Evolutionary conservation across 2,888 invertebrate species (phyloP).

Genomic region (Aromia moschata): DNA sequence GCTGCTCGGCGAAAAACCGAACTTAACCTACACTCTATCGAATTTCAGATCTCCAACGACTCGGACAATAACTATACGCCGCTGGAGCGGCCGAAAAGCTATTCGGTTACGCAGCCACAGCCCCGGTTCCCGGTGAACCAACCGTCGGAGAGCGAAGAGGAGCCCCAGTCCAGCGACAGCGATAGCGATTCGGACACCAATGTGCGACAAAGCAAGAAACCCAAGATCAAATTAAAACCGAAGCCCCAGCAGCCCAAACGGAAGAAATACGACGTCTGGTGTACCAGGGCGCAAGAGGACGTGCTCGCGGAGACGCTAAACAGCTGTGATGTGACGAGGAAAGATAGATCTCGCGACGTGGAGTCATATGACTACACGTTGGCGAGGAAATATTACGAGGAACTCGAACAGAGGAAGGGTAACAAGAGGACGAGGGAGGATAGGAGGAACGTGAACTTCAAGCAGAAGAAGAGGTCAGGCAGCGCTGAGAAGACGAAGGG

Average conservation of each 20-base stretch:
- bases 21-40: conserved; percentile 16
- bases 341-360: conserved; percentile 72
- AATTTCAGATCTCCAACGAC: conserved; percentile 49
- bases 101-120: conserved; percentile 48
- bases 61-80: conserved; percentile 68
- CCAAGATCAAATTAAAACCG: conserved; percentile 65
- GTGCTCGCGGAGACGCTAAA: conserved; percentile 80
- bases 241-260: conserved; percentile 62
- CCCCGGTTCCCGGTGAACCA: conserved; percentile 48
- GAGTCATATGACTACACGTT: conserved; percentile 80
- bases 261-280: conserved; percentile 84
- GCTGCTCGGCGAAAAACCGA: not conserved
- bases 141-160: conserved; percentile 65
- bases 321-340: conserved; percentile 78
- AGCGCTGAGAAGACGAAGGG: conserved; percentile 63
- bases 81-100: conserved; percentile 66
- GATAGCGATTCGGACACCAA: conserved; percentile 70
- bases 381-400: conserved; percentile 64
- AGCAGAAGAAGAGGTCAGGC: conserved; percentile 63
- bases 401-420: conserved; percentile 54
- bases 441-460: conserved; percentile 67
- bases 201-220: conserved; percentile 65
- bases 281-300: conserved; percentile 77
- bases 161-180: conserved; percentile 63
- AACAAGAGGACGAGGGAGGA: conserved; percentile 71